phyloP scores from a whole-genome alignment of 2,888 invertebrate genomes.

The Siphlonurus alternatus region DNA sequence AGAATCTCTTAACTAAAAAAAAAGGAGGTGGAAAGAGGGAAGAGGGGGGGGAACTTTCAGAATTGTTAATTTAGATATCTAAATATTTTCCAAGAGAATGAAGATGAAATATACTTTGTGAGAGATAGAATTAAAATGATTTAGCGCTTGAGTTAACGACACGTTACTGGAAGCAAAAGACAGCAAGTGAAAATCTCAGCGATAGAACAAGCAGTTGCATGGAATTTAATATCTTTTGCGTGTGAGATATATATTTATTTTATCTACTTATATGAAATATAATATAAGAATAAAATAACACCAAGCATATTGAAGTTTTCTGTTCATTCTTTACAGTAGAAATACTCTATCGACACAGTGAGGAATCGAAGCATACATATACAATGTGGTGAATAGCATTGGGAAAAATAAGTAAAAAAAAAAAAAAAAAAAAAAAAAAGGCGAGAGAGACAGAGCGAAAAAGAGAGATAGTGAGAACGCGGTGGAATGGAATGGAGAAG shows the following conservation, averaged over 20 bases:
- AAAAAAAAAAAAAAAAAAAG: background rate
- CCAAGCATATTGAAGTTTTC: background rate
- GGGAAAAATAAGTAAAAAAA: background rate
- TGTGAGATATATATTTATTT: background rate
- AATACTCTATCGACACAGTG: no score
- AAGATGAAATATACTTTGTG: background rate
- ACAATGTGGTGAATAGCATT: no score
- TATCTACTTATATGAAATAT: background rate
- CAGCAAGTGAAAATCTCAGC: background rate
- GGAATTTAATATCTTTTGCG: background rate
- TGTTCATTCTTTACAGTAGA: no score
- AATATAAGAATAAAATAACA: background rate
- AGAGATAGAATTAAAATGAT: background rate
- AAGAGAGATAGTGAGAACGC: background rate
- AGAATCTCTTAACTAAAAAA: no score
- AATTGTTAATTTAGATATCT: background rate
- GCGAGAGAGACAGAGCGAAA: background rate
- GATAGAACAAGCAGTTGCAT: background rate
- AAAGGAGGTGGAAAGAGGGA: no score
- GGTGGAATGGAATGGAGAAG: background rate
- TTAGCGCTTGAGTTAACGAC: background rate
- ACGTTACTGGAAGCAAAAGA: background rate
- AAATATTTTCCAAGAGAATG: background rate
- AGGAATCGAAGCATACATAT: no score
- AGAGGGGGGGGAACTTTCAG: no score